Base-by-base conservation (phyloP, 2,888 invertebrate genomes). In the Diachrysia chrysitis region DNA sequence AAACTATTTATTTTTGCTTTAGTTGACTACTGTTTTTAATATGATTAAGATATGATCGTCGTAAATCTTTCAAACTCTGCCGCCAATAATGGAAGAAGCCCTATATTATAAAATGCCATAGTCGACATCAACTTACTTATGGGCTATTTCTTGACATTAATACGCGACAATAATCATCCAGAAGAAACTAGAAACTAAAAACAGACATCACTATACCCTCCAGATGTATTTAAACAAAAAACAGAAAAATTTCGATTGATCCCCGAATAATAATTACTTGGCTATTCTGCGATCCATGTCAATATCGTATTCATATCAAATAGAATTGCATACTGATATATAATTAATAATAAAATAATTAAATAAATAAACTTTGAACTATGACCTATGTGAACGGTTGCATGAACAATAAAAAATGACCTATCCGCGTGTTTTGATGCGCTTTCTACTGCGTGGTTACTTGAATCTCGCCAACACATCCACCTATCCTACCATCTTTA, bases 391-490 rank as follows among this genome's bases (percentile, higher is more conserved):
- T 6, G 42, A 7, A 5, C n/a, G n/a, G 42, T 37, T n/a, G 42
- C 42, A 42, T 42, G 42, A 42, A n/a, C 42, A 42, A n/a, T 42
- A 42, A 42, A 42, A 42, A 42, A n/a, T 42, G n/a, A 42, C 42
- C 42, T n/a, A 42, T 42, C n/a, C 42, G 42, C n/a, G 42, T n/a
- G n/a, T n/a, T 42, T 42, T 42, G 42, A 42, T 42, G 42, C 42
- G 42, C 42, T 42, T 42, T 42, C 42, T 42, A 7, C 7, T 42
- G 42, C 42, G 42, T n/a, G n/a, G n/a, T 42, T n/a, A 42, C 42
- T n/a, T 42, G n/a, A 14, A 14, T 0, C 37, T 14, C 16, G n/a
- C 42, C 42, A 16, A 42, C 42, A 42, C n/a, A 42, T 1, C 14
- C 16, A 16, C 37, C 14, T 6, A n/a, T 42, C 7, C 42, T n/a